Evolutionary conservation across 2,113 vertebrate species (phyloP), one percentile per base, ranked within the genome.

Genomic region (Ptilorrhoa leucosticta): DNA sequence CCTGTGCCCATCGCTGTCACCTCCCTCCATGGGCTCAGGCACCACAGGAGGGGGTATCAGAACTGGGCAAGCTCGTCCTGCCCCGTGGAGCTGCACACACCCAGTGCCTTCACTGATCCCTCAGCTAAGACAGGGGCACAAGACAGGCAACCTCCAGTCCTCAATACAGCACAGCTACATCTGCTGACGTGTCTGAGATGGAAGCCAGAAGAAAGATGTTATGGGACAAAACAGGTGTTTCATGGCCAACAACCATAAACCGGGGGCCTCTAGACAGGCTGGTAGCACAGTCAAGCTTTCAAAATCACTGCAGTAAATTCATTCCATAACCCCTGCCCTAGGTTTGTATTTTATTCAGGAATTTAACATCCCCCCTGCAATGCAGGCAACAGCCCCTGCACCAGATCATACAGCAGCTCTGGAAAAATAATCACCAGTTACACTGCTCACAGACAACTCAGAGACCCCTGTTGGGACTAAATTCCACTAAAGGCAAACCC

Each of bases 331-430:
- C 95, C 96, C 96, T 96, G 96, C 92, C 96, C 96, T 96, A 97
- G 89, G 89, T 96, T 97, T 94, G 96, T 89, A 33, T 96, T 97
- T 97, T 97, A 97, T 97, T 97, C 90, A 94, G 96, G 91, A 96
- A 88, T 80, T 92, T 93, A 84, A 94, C 83, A 88, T 65, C 80
- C 79, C 68, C 76, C 83, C 96, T 91, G 84, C 96, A 91, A 86
- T 33, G 94, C 89, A 87, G 94, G 89, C 82, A 77, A 91, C 48
- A 83, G n/a, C 53, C 68, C 75, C 95, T 93, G 72, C 45, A 94
- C 84, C 96, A 87, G 86, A 91, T 82, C 84, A 87, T 13, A 94
- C 79, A 93, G 96, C 96, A 96, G 94, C 81, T 77, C 94, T 78
- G 90, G 90, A 71, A 70, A 83, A 61, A 71, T 68, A 81, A 81